Evolutionary conservation across 2,888 invertebrate genomes (phyloP).

Genomic region (Cephus rjabovi): DNA sequence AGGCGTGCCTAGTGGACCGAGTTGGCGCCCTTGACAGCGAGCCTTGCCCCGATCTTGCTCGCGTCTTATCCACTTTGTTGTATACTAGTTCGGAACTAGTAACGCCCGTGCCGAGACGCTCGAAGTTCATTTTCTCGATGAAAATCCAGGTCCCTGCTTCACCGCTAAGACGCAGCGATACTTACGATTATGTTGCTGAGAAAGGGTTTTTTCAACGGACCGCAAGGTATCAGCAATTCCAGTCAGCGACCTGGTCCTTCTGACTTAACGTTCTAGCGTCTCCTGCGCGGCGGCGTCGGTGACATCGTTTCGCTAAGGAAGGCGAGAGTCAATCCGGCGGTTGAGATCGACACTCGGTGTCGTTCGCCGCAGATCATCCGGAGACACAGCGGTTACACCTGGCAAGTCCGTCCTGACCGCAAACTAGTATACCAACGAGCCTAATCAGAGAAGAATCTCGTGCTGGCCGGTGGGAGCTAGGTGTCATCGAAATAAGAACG

Average conservation of each 20-base stretch:
- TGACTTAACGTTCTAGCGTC: background rate
- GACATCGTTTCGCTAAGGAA: background rate
- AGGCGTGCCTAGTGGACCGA: constrained; percentile 39
- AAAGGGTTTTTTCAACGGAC: background rate
- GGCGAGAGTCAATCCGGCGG: background rate
- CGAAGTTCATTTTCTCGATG: background rate
- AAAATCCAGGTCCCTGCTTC: background rate
- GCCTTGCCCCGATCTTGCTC: constrained; percentile 43
- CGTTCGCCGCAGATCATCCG: constrained; percentile 6
- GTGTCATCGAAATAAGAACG: background rate
- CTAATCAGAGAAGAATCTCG: background rate
- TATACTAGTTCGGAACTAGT: background rate
- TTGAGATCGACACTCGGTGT: background rate
- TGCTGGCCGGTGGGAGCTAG: background rate
- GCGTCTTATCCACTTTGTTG: background rate
- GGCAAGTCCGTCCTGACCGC: background rate
- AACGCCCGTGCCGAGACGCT: background rate
- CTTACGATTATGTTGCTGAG: background rate
- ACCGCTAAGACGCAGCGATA: background rate
- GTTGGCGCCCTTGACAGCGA: constrained; percentile 52
- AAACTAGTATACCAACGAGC: background rate
- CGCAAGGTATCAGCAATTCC: background rate
- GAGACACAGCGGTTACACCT: constrained; percentile 1
- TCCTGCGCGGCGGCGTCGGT: background rate
- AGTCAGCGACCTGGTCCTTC: background rate